A percentile compares a stretch with the other conserved stretches of the same genome.
These are phyloP conservation scores for Xenopus petersii DNA, from an alignment of 2,797 vertebrate species.

Conservation along the genomic window DNA sequence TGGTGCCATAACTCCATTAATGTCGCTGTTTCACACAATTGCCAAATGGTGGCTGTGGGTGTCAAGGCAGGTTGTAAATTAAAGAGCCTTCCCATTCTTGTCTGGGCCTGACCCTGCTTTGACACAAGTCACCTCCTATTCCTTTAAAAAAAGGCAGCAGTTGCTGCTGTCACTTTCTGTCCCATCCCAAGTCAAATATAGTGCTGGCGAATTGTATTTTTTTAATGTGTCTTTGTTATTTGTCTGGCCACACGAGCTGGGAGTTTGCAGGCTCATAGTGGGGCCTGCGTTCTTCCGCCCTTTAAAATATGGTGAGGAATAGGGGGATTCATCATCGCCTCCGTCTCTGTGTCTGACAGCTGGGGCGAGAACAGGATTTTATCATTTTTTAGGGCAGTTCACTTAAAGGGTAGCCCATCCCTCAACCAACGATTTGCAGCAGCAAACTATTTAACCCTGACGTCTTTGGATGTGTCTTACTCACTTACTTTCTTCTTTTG, in stretches of 20 bases:
- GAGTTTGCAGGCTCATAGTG: neutral
- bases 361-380: conserved; percentile 23
- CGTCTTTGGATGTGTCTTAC: neutral
- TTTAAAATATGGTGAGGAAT: conserved; percentile 15
- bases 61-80: conserved; percentile 34
- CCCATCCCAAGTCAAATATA: conserved; percentile 10
- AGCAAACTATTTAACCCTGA: conserved; percentile 6
- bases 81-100: conserved; percentile 15
- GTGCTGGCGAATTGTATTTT: conserved; percentile 6
- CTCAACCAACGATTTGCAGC: neutral
- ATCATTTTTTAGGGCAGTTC: conserved; percentile 34
- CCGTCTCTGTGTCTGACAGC: conserved; percentile 20
- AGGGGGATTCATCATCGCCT: conserved; percentile 8
- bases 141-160: neutral
- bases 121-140: conserved; percentile 23
- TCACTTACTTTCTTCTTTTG: neutral
- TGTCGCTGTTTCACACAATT: neutral
- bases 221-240: neutral
- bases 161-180: conserved; percentile 4
- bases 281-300: conserved; percentile 14
- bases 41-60: conserved; percentile 22
- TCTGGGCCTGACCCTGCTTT: conserved; percentile 26
- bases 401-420: conserved; percentile 30
- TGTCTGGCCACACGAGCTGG: conserved; percentile 12
- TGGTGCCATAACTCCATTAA: neutral